phyloP scores from a whole-genome alignment of 1,140 invertebrate genomes.

The Lepidurus couesii region DNA sequence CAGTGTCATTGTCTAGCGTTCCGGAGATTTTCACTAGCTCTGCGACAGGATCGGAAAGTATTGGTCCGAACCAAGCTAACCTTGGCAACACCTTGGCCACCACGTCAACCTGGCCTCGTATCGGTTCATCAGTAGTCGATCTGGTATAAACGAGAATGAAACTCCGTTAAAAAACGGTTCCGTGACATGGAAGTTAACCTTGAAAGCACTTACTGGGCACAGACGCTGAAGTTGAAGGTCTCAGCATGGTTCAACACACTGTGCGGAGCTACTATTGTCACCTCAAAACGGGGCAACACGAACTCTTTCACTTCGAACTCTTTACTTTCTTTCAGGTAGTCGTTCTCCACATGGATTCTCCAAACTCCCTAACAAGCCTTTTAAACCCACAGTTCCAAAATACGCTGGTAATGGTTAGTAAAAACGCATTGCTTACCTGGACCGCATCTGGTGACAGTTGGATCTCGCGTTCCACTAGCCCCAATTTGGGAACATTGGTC shows the following conservation, averaged over 20 bases:
- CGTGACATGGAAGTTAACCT: too few relatives aligned
- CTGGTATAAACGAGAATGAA: conserved; percentile 26
- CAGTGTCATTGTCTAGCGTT: background rate
- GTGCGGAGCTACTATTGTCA: conserved; percentile 56
- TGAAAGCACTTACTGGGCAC: background rate
- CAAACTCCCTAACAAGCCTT: conserved; percentile 49
- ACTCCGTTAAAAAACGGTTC: too few relatives aligned
- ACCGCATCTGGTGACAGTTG: conserved; percentile 51
- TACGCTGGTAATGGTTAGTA: too few relatives aligned
- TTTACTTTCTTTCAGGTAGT: conserved; percentile 25
- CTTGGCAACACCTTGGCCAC: background rate
- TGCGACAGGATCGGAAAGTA: background rate
- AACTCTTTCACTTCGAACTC: conserved; percentile 57
- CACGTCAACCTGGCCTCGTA: conserved; percentile 32
- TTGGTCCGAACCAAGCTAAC: background rate
- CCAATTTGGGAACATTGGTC: conserved; percentile 42
- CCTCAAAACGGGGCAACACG: conserved; percentile 60
- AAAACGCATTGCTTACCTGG: conserved; percentile 42
- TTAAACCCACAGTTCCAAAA: conserved; percentile 5
- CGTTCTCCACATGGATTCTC: conserved; percentile 51
- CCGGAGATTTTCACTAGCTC: background rate
- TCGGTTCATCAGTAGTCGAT: conserved; percentile 40
- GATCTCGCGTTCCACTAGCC: conserved; percentile 52
- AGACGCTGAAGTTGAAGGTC: background rate
- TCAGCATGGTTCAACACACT: conserved; percentile 50